A percentile compares a stretch with the other conserved stretches of the same genome.
These are phyloP conservation scores for Pteropus alecto DNA, from an alignment of 2,113 vertebrate species.

Conservation along the genomic window DNA sequence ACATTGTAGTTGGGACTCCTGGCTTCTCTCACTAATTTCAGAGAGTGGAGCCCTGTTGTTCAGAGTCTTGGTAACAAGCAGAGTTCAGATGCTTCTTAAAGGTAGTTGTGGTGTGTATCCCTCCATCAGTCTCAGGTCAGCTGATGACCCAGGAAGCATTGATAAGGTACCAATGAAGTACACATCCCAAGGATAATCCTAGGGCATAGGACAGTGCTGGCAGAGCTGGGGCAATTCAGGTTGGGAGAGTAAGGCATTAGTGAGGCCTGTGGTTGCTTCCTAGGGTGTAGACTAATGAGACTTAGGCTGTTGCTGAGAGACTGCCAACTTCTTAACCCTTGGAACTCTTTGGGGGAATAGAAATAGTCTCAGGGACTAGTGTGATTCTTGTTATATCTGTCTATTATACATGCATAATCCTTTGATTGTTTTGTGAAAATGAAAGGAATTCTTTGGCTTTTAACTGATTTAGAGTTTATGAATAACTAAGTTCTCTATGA, in stretches of 20 bases:
- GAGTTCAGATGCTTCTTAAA: neutral
- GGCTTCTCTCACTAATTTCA: neutral
- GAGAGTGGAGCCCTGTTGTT: neutral
- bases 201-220: neutral
- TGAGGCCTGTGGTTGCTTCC: neutral
- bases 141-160: neutral
- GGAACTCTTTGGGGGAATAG: neutral
- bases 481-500: constrained; percentile 2
- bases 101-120: neutral
- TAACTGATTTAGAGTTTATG: constrained; percentile 18
- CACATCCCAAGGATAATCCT: neutral
- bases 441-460: constrained; percentile 35
- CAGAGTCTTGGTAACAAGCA: neutral
- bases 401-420: neutral
- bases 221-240: neutral
- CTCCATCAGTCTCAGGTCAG: neutral
- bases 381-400: constrained; percentile 1
- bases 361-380: neutral
- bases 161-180: neutral
- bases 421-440: constrained; percentile 38
- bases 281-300: neutral
- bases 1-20: neutral
- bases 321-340: neutral
- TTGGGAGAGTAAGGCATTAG: neutral
- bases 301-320: neutral